phyloP scores from a whole-genome alignment of 2,888 invertebrate genomes.

The Erebia aethiops region DNA sequence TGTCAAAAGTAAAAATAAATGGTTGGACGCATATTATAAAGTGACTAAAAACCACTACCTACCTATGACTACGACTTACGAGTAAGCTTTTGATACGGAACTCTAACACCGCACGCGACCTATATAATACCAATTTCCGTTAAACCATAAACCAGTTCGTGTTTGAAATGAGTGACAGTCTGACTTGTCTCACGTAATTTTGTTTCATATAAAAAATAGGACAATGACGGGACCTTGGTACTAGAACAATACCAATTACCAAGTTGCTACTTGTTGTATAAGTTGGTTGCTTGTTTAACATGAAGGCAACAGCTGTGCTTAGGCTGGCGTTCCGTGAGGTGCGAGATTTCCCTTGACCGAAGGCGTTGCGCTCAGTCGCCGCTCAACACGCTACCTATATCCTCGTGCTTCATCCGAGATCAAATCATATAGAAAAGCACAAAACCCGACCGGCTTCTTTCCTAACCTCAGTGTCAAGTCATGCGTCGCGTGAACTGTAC shows the following conservation, averaged over 20 bases:
- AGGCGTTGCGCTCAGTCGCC: slow-evolving; percentile 55
- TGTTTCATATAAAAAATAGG: slow-evolving; percentile 10
- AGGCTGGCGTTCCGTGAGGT: slow-evolving; percentile 23
- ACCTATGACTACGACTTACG: too few relatives aligned
- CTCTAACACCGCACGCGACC: too few relatives aligned
- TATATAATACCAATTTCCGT: neutral
- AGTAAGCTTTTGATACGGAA: too few relatives aligned
- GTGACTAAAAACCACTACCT: too few relatives aligned
- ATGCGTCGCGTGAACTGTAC: slow-evolving; percentile 57
- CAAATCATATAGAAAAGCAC: slow-evolving; percentile 45
- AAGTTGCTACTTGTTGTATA: slow-evolving; percentile 31
- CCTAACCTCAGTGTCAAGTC: slow-evolving; percentile 54
- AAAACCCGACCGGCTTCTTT: slow-evolving; percentile 44
- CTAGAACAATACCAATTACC: slow-evolving; percentile 39
- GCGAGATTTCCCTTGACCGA: slow-evolving; percentile 67
- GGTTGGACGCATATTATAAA: too few relatives aligned
- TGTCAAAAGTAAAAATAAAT: too few relatives aligned
- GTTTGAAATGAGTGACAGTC: neutral
- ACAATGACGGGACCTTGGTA: slow-evolving; percentile 33
- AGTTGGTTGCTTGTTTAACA: slow-evolving; percentile 31
- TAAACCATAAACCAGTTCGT: slow-evolving; percentile 8
- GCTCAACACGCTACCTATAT: slow-evolving; percentile 65
- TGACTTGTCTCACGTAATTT: neutral
- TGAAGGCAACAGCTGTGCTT: slow-evolving; percentile 30
- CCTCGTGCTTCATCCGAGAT: slow-evolving; percentile 55